These are phyloP conservation scores for Nipponia nippon DNA, from an alignment of 2,113 vertebrate genomes.

Conservation along the genomic window DNA sequence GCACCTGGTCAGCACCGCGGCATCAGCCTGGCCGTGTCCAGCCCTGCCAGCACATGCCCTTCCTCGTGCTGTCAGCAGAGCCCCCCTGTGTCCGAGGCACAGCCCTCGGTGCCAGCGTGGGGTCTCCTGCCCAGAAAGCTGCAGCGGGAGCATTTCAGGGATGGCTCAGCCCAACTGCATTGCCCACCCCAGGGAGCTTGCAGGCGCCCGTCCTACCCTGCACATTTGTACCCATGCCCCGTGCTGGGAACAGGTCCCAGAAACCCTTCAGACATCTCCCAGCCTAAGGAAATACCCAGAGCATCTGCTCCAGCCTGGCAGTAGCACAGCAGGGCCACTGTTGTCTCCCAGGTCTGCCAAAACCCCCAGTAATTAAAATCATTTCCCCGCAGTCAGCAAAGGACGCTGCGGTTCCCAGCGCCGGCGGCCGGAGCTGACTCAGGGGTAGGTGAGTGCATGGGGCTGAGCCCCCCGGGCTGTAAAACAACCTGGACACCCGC, in stretches of 20 bases:
- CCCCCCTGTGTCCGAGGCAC: accelerated
- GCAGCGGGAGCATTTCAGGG: neutral
- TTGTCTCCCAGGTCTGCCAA: neutral
- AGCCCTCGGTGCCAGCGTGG: accelerated
- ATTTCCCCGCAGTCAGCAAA: neutral
- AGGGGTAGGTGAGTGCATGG: neutral
- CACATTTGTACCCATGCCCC: neutral
- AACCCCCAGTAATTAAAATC: neutral
- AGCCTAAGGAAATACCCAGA: neutral
- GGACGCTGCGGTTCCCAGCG: neutral
- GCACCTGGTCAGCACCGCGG: neutral
- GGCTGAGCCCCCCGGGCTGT: neutral
- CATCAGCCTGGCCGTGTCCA: neutral
- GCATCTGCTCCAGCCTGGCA: neutral
- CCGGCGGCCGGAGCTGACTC: neutral
- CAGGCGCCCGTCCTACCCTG: neutral
- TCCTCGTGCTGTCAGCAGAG: neutral
- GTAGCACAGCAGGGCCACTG: neutral
- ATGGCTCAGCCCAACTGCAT: neutral
- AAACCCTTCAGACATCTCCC: neutral
- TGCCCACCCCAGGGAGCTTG: neutral
- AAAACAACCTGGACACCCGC: neutral
- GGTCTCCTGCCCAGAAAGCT: neutral
- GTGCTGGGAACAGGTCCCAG: neutral
- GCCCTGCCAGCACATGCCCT: accelerated